Evolutionary conservation across 2,797 vertebrate species (phyloP).

Genomic region (Otolemur crassicaudatus): DNA sequence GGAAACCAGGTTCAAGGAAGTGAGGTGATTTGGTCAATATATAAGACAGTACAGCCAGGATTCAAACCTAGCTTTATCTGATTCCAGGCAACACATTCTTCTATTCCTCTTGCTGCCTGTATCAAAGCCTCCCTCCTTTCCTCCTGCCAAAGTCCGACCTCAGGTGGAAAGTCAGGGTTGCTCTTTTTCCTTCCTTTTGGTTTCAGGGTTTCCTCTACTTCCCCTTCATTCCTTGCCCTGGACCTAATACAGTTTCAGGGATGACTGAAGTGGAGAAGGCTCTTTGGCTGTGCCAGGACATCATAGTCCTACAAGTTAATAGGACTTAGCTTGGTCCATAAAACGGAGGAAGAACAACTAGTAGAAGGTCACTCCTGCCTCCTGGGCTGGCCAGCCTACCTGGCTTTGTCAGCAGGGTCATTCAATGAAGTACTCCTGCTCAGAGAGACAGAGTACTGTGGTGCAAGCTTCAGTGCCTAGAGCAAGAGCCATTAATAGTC

Average conservation of each 20-base stretch:
- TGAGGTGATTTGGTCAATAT: not conserved
- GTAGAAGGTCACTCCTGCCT: not conserved
- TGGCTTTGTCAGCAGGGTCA: not conserved
- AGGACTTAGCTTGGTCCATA: not conserved
- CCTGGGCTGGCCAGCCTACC: not conserved
- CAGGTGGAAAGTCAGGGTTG: not conserved
- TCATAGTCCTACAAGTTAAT: not conserved
- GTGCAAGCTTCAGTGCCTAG: not conserved
- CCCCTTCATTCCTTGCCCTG: not conserved
- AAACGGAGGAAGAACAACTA: not conserved
- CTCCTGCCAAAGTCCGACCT: not conserved
- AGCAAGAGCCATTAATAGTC: not conserved
- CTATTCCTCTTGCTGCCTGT: not conserved
- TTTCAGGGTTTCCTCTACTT: not conserved
- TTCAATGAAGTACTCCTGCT: not conserved
- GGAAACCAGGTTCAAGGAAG: conserved; percentile 20
- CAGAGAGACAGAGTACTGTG: not conserved
- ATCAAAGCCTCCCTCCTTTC: not conserved
- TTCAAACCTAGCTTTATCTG: not conserved
- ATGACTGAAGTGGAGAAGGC: not conserved
- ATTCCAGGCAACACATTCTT: not conserved
- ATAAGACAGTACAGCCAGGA: not conserved
- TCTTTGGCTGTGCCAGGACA: not conserved
- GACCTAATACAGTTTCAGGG: not conserved
- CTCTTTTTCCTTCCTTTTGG: not conserved